Evolutionary conservation across 1,140 invertebrate genomes (phyloP).

Genomic region (Neodiprion virginianus): DNA sequence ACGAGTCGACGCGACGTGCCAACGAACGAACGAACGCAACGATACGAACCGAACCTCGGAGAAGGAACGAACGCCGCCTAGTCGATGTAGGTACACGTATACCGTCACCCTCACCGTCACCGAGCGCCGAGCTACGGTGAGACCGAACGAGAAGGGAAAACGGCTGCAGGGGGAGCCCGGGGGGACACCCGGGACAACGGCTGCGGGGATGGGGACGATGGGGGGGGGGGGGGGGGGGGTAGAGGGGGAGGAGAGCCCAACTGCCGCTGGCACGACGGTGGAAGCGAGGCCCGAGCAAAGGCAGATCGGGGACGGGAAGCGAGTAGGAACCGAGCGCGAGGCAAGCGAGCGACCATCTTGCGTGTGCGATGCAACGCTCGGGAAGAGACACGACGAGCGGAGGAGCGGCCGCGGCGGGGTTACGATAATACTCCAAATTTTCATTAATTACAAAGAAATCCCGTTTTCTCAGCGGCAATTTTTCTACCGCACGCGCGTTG

Average conservation of each 20-base stretch:
- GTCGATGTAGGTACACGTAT: no score
- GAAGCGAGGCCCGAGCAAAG: constrained; percentile 3
- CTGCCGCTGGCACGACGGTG: constrained; percentile 1
- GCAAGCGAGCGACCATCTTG: constrained; percentile 3
- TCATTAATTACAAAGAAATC: no score
- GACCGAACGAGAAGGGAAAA: constrained; percentile 3
- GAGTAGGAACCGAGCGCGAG: not conserved
- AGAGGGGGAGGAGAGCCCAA: not conserved
- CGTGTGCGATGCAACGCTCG: not conserved
- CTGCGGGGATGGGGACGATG: not conserved
- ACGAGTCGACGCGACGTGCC: not conserved
- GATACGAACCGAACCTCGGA: no score
- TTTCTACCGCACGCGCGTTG: no score
- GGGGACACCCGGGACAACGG: not conserved
- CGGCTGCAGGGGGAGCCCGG: not conserved
- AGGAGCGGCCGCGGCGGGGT: no score
- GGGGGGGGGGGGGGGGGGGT: not conserved
- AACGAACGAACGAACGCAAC: not conserved
- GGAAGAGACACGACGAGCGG: not conserved
- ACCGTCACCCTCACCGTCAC: no score
- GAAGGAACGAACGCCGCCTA: not conserved
- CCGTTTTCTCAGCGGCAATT: no score
- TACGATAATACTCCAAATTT: no score
- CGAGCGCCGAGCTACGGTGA: not conserved
- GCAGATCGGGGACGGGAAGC: not conserved